A percentile compares a stretch with the other conserved stretches of the same genome.
phyloP scores from a whole-genome alignment of 2,113 vertebrate genomes.

The Callocephalon fimbriatum region DNA sequence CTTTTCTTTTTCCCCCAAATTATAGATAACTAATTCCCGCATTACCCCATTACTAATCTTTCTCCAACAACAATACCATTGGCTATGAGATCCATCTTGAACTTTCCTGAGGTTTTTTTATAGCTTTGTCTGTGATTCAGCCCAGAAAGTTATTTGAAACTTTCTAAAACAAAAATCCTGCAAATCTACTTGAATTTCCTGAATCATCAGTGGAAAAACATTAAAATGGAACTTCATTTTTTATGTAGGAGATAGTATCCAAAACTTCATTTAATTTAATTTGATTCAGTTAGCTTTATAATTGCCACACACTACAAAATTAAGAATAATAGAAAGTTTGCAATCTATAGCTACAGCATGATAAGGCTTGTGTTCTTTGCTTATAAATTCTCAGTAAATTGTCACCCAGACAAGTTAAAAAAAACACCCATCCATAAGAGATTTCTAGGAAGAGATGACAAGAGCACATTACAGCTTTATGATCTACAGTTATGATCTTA shows the following conservation, averaged over 20 bases:
- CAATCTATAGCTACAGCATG: neutral
- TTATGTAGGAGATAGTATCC: neutral
- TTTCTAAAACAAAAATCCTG: neutral
- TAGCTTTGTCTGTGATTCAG: neutral
- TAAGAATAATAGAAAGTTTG: neutral
- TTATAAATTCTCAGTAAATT: neutral
- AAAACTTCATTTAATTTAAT: neutral
- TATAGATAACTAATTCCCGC: neutral
- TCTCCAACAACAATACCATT: neutral
- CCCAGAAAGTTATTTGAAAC: neutral
- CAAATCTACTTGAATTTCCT: neutral
- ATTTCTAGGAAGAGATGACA: neutral
- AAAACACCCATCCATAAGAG: neutral
- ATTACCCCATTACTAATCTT: neutral
- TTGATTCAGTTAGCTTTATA: neutral
- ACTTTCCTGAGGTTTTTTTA: neutral
- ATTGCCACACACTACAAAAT: neutral
- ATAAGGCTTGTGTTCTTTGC: neutral
- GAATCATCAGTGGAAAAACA: neutral
- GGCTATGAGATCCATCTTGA: neutral
- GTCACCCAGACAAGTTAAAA: neutral
- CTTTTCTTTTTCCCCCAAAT: neutral
- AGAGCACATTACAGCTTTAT: rapidly evolving
- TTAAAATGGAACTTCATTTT: neutral
- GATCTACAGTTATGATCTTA: constrained; percentile 62